Evolutionary conservation across 2,113 vertebrate genomes (phyloP).

Genomic region (Actinemys pallida): DNA sequence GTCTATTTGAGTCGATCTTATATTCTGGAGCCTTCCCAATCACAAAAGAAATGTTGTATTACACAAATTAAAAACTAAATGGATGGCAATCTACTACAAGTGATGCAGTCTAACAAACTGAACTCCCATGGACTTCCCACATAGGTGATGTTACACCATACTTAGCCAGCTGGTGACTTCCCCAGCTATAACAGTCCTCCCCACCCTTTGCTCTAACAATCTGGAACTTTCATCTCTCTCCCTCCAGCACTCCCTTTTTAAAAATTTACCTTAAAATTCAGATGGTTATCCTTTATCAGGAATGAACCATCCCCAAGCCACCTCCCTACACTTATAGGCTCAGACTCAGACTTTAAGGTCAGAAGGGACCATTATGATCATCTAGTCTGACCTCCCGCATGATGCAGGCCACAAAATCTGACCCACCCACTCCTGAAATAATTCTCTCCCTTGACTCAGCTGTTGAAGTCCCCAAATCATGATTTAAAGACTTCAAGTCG

Average conservation of each 20-base stretch:
- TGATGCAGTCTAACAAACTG: not conserved
- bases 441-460: too few species aligned
- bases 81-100: not conserved
- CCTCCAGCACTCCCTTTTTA: not conserved
- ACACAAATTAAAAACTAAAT: not conserved
- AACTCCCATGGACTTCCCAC: not conserved
- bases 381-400: too few species aligned
- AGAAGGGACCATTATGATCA: too few species aligned
- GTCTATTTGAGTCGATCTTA: not conserved
- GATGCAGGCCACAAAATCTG: too few species aligned
- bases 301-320: not conserved
- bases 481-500: too few species aligned
- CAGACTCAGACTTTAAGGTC: too few species aligned
- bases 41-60: not conserved
- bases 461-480: too few species aligned
- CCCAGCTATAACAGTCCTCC: not conserved
- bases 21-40: not conserved
- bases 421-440: too few species aligned
- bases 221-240: not conserved
- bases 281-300: not conserved
- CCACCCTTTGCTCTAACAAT: not conserved
- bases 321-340: not conserved
- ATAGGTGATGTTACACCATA: not conserved
- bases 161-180: not conserved
- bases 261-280: too few species aligned